Evolutionary conservation across 2,797 vertebrate species (phyloP), one percentile per base, ranked within the genome.

Genomic region (Halcyon smyrnensis): DNA sequence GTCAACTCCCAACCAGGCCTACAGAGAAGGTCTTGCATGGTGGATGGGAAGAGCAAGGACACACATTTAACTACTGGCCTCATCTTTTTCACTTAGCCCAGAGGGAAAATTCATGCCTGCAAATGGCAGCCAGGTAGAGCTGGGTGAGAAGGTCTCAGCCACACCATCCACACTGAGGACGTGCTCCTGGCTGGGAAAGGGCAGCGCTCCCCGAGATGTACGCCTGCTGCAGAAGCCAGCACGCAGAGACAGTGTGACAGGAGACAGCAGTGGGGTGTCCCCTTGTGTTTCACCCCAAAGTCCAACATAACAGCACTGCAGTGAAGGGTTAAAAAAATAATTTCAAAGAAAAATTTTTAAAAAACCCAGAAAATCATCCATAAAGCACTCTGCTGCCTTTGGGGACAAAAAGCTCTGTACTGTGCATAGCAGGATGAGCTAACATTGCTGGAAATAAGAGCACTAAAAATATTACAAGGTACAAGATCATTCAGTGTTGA

Each of bases 151-250:
- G 37, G 54, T 77, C 32, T 87, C 60, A 48, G 50, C 50, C 13
- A 0, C 50, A 24, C 53, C 30, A 25, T 30, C 57, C 34, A 18
- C 34, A 41, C 2, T 87, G 64, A 90, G 80, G 90, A 51, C 85
- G 6, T 0, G 6, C 5, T 71, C 25, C 59, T 50, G 41, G 25
- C 56, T 54, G 50, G 73, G 76, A 75, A 77, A 60, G 12, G 63
- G 24, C 83, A 84, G 56, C 1, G 0, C 5, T 75, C 53, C 73
- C 8, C 0, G 1, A 5, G 34, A 2, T 0, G 8, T 51, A 41
- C n/a, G 48, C 27, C 70, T 16, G 28, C 28, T 54, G 69, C 32
- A 34, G 30, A 50, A 46, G 69, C 25, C 48, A 28, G 3, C 0
- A 0, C 5, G 46, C 45, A 77, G 53, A 14, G 51, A 3, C 59